Evolutionary conservation across 2,113 vertebrate genomes (phyloP).

Genomic region (Peromyscus californicus): DNA sequence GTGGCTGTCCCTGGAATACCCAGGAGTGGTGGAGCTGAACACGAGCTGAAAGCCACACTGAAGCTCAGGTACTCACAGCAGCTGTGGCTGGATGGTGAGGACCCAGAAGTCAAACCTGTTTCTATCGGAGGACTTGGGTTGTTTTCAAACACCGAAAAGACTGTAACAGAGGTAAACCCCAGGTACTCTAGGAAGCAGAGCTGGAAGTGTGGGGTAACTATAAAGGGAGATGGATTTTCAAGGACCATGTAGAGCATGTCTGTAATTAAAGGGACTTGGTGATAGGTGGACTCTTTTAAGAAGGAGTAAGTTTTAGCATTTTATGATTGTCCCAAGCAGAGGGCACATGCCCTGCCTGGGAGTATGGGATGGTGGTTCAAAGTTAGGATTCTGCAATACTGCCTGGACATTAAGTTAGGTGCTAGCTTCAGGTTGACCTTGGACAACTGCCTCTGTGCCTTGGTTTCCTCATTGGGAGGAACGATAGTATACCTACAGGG

Average conservation of each 20-base stretch:
- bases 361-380: neutral
- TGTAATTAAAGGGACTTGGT: neutral
- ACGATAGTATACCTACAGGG: neutral
- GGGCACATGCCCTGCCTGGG: too few relatives aligned
- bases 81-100: neutral
- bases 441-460: neutral
- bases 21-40: too few relatives aligned
- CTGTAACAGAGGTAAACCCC: neutral
- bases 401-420: neutral
- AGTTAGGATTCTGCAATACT: neutral
- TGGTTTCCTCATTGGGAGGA: neutral
- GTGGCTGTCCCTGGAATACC: neutral
- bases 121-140: neutral
- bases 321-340: neutral
- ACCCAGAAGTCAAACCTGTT: neutral
- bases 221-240: neutral
- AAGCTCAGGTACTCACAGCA: neutral
- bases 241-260: neutral
- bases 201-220: neutral
- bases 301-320: neutral
- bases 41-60: fast-evolving
- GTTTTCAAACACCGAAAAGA: neutral
- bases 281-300: neutral
- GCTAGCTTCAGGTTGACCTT: neutral
- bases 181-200: neutral